Evolutionary conservation across 1,140 invertebrate genomes (phyloP), one percentile per base, ranked within the genome.

Genomic region (Adelges cooleyi): DNA sequence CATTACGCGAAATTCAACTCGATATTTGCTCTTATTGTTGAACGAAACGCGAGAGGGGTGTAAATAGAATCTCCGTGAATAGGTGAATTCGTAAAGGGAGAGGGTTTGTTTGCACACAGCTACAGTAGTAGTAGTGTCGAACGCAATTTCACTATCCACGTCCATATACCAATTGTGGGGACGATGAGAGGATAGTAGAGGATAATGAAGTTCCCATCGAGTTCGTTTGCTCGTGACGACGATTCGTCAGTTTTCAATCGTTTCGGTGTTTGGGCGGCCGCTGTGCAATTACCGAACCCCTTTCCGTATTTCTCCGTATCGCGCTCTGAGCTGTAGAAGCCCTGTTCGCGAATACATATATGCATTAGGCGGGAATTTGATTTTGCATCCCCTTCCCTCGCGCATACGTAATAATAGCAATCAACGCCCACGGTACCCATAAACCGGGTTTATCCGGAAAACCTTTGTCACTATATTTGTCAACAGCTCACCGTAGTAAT

Each of bases 171-270:
- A 33, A 33, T 33, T 33, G n/a, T 33, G 29, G 29, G 11, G 5
- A 6, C 29, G 29, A 6, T 33, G 29, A 6, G n/a, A n/a, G n/a
- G n/a, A 11, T 33, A 33, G 29, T 33, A 22, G 52, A 38, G 33
- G 52, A 20, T 54, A 38, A 54, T 20, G 29, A 54, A 54, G 11
- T 36, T 38, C 36, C 33, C 11, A 33, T 11, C 29, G 11, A 33
- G 29, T 33, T 33, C 11, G 29, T 11, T 33, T 33, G 29, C 29
- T 33, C 11, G 5, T 33, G 29, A 5, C 53, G 36, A 42, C 20
- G 36, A 23, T 38, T 27, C 38, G 15, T 44, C 53, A 33, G 36
- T 56, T 40, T 56, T 27, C 53, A 44, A 59, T 23, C 52, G 52
- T 53, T 36, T 33, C n/a, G n/a, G n/a, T n/a, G n/a, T 33, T 33